A percentile compares a stretch with the other conserved stretches of the same genome.
Conservation (phyloP, 1,140 invertebrate genomes). For the Drosophila auraria region DNA sequence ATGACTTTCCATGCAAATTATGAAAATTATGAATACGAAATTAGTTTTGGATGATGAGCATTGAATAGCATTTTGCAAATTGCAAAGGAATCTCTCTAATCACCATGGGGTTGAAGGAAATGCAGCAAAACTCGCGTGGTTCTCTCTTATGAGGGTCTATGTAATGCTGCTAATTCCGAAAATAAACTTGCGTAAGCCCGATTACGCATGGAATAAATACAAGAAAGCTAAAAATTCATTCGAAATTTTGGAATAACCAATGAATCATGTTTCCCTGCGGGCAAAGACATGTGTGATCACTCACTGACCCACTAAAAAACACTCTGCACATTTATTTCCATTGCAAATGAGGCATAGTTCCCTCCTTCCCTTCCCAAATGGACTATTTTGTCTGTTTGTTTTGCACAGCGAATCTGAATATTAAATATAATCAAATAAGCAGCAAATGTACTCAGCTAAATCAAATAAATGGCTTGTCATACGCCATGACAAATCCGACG, state of each 20-base stretch:
- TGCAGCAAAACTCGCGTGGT: slow-evolving; percentile 12
- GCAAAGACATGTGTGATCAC: slow-evolving; percentile 27
- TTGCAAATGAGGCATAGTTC: slow-evolving; percentile 46
- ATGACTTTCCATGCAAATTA: slow-evolving; percentile 67
- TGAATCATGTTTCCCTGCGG: slow-evolving; percentile 55
- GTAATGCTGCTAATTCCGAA: not conserved
- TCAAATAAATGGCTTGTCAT: slow-evolving; percentile 62
- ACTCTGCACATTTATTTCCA: slow-evolving; percentile 48
- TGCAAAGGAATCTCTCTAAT: slow-evolving; percentile 1
- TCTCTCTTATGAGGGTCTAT: slow-evolving; percentile 3
- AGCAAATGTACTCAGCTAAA: slow-evolving; percentile 62
- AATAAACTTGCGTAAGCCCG: slow-evolving; percentile 4
- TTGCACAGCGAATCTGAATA: slow-evolving; percentile 41
- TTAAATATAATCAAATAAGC: slow-evolving; percentile 57
- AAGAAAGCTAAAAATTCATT: slow-evolving; percentile 28
- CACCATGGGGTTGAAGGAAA: not conserved
- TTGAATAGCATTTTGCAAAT: slow-evolving; percentile 35
- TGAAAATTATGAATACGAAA: slow-evolving; percentile 71
- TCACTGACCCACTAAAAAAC: slow-evolving; percentile 41
- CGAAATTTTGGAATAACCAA: slow-evolving; percentile 44
- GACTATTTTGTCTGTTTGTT: not conserved
- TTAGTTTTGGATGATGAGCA: slow-evolving; percentile 46
- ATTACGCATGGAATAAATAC: slow-evolving; percentile 17
- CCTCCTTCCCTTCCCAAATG: not conserved
- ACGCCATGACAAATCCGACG: slow-evolving; percentile 62